Conservation (phyloP, 2,797 vertebrate species). For the Sebastes oblongus region DNA sequence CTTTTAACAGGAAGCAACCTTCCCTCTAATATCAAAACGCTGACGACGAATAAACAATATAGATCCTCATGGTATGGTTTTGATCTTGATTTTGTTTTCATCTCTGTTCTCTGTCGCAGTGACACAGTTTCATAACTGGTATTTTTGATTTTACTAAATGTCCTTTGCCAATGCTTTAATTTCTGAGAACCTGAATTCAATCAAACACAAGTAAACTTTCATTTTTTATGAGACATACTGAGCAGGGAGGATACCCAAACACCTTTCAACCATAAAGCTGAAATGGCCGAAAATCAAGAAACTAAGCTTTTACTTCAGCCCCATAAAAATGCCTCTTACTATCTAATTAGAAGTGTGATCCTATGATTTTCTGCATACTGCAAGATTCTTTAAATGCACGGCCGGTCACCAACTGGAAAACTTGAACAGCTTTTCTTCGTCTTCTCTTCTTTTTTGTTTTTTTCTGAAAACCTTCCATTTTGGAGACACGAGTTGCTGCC, state of each 20-base stretch:
- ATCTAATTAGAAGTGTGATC: background rate
- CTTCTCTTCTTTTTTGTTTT: background rate
- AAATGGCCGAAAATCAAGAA: background rate
- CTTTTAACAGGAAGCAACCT: constrained; percentile 27
- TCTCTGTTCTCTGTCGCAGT: background rate
- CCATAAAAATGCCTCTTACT: background rate
- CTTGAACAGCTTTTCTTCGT: background rate
- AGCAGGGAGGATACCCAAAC: background rate
- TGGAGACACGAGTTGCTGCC: background rate
- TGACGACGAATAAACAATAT: background rate
- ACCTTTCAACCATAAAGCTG: background rate
- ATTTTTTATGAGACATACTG: background rate
- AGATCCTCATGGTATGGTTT: no score
- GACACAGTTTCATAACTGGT: background rate
- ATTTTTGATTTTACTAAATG: background rate
- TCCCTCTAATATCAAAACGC: background rate
- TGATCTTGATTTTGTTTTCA: background rate
- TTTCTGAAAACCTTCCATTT: background rate
- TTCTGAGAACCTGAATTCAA: background rate
- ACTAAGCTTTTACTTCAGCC: background rate
- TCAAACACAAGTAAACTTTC: background rate
- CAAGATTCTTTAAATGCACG: background rate
- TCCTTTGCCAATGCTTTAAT: background rate
- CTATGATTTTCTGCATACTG: background rate
- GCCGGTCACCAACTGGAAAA: background rate